A percentile compares a stretch with the other conserved stretches of the same genome.
phyloP scores from a whole-genome alignment of 2,888 invertebrate genomes.

The Zele albiditarsus region DNA sequence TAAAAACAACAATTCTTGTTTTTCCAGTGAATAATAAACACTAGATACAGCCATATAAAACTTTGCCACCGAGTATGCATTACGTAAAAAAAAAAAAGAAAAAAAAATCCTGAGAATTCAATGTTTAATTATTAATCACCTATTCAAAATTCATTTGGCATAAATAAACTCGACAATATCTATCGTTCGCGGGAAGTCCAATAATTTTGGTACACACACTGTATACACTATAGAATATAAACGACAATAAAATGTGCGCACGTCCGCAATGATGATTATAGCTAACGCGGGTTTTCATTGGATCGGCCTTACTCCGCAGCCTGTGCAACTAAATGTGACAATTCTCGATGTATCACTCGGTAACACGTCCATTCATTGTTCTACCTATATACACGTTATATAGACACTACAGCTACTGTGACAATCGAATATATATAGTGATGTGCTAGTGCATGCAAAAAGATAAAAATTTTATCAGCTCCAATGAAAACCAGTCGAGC shows the following conservation, averaged over 20 bases:
- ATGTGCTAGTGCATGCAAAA: neutral
- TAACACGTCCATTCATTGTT: neutral
- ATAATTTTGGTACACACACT: no score
- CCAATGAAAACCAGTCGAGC: neutral
- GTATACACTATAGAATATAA: neutral
- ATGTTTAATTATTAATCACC: no score
- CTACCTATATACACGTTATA: neutral
- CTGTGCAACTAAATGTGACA: neutral
- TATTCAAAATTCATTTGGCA: no score
- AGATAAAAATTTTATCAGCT: neutral
- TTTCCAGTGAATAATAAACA: no score
- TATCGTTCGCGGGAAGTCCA: no score
- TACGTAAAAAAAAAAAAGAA: no score
- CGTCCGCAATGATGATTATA: neutral
- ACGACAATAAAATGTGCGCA: neutral
- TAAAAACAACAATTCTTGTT: no score
- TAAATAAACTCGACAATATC: no score
- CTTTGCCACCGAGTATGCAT: no score
- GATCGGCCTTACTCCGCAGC: constrained; percentile 48
- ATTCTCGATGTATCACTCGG: neutral
- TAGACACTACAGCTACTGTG: neutral
- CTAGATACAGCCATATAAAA: no score
- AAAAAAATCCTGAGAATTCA: no score
- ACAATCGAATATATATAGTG: no score
- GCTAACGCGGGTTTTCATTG: constrained; percentile 40